Base-by-base conservation (phyloP, 1,140 invertebrate species). In the Dendroctonus valens region DNA sequence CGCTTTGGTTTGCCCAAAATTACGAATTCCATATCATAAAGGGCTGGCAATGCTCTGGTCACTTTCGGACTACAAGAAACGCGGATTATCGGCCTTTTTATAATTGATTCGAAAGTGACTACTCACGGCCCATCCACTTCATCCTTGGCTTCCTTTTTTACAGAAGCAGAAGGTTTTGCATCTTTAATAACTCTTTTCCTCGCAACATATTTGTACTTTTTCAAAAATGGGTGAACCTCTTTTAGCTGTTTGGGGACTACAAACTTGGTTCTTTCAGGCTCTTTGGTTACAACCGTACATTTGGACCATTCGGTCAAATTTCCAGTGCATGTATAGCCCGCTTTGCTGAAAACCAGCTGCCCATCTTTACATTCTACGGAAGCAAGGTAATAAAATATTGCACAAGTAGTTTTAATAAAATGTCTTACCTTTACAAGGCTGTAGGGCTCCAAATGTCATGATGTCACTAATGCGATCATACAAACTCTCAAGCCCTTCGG, bases 251-350 rank as follows among this genome's bases (percentile, higher is more conserved):
- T 77, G 2, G 94, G 91, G 40, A 98, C 78, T 73, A 83, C 83
- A 72, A 96, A 93, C 50, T 84, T 77, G n/a, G 76, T 84, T 59
- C 93, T 80, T 72, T 89, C 83, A 6, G 96, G 96, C 15, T 88
- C 83, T 71, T 86, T 85, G 0, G 87, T 86, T 7, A 87, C 74
- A 70, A 89, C 87, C 48, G 84, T 82, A 78, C 97, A 99, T 79
- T 92, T 93, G 0, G 91, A 89, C 92, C 94, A 99, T 77, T 96
- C 96, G 26, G 88, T 90, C 41, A 96, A 71, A 77, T 90, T 81
- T 48, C 96, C 96, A 59, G 76, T 77, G 75, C 94, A 97, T 66
- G 84, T 80, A 74, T 96, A 97, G 0, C 90, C 90, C 15, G 87
- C 86, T 71, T 88, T 89, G 60, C 85, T 85, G 67, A 87, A 90